phyloP scores from a whole-genome alignment of 2,113 vertebrate genomes.

The Sapajus apella region DNA sequence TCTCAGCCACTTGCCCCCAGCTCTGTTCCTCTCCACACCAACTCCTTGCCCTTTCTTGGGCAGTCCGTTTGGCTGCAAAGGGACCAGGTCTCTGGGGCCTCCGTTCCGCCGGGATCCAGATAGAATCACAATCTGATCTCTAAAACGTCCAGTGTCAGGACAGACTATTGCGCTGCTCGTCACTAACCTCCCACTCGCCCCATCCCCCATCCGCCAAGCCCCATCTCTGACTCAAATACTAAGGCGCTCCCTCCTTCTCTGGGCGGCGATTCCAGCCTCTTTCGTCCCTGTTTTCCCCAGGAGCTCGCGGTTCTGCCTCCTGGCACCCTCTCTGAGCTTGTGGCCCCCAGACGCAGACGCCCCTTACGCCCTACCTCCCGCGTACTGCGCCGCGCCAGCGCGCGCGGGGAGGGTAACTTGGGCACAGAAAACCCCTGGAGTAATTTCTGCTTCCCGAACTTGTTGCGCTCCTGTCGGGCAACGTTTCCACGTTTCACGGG shows the following conservation, averaged over 20 bases:
- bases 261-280: not conserved
- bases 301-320: not conserved
- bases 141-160: not conserved
- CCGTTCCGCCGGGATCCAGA: not conserved
- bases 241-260: not conserved
- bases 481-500: not conserved
- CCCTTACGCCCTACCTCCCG: too few relatives aligned
- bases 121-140: not conserved
- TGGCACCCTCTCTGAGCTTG: not conserved
- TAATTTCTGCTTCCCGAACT: not conserved
- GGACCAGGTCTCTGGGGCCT: not conserved
- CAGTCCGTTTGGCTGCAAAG: not conserved
- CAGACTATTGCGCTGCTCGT: too few relatives aligned
- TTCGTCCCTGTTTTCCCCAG: fast-evolving
- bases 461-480: not conserved
- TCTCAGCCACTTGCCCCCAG: not conserved
- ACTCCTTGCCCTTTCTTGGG: not conserved
- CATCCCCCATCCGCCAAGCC: not conserved
- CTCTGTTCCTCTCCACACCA: not conserved
- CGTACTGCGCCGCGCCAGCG: not conserved
- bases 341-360: not conserved
- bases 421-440: not conserved
- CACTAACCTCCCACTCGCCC: not conserved
- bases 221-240: not conserved
- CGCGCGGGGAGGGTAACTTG: not conserved